Percentiles rank a stretch among this genome's conserved stretches.
phyloP scores from a whole-genome alignment of 2,797 vertebrate species.

The Oreochromis grahami region DNA sequence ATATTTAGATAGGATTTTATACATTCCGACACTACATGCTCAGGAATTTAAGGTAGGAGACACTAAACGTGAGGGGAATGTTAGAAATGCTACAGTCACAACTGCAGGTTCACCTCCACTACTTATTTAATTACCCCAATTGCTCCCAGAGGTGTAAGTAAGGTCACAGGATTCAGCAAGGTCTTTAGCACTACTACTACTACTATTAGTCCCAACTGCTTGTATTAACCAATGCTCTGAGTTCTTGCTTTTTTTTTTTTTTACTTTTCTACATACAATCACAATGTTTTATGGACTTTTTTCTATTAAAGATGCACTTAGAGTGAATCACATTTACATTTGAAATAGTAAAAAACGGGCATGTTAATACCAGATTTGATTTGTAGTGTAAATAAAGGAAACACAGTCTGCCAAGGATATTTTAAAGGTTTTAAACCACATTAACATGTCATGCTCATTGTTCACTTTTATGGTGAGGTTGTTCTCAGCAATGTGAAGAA shows the following conservation, averaged over 20 bases:
- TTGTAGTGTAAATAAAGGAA: neutral
- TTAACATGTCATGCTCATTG: neutral
- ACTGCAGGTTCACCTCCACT: neutral
- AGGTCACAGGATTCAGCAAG: neutral
- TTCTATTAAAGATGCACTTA: neutral
- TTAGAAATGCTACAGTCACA: neutral
- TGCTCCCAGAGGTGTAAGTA: constrained; percentile 18
- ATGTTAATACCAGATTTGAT: neutral
- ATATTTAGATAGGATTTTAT: neutral
- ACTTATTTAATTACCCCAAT: constrained; percentile 16
- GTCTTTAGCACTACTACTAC: neutral
- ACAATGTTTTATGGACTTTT: neutral
- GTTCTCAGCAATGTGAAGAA: neutral
- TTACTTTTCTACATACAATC: neutral
- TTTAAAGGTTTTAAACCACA: neutral
- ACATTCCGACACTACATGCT: neutral
- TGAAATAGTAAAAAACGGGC: neutral
- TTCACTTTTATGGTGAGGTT: neutral
- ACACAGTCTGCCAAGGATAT: neutral
- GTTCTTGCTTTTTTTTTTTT: neutral
- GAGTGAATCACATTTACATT: neutral
- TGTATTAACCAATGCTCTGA: neutral
- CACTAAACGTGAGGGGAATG: neutral
- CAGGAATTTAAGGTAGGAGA: neutral
- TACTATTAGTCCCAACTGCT: neutral